A percentile compares a stretch with the other conserved stretches of the same genome.
Conservation (phyloP, 2,888 invertebrate genomes). For the Coleophora flavipennella region DNA sequence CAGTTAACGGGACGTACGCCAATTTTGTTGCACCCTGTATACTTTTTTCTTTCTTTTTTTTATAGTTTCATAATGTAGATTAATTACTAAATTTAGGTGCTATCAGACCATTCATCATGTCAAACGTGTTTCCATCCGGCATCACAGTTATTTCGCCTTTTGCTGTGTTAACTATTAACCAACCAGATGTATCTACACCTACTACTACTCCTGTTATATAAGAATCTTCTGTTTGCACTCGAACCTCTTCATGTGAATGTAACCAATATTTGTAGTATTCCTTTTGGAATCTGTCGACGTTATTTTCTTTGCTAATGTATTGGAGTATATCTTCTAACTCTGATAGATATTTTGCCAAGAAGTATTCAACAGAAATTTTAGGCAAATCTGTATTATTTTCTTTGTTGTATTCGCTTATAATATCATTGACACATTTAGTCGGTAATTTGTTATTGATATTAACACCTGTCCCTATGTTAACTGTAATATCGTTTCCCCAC, state of each 20-base stretch:
- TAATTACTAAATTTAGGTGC: constrained; percentile 4
- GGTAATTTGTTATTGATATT: constrained; percentile 9
- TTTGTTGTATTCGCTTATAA: constrained; percentile 6
- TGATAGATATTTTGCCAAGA: constrained; percentile 6
- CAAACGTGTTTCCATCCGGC: constrained; percentile 9
- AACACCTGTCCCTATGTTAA: constrained; percentile 8
- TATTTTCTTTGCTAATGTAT: neutral
- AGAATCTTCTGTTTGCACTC: neutral
- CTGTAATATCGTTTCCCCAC: constrained; percentile 3
- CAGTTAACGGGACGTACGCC: too few relatives aligned
- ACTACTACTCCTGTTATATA: neutral
- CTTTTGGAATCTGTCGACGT: constrained; percentile 2
- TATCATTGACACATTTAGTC: constrained; percentile 6
- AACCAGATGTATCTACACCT: constrained; percentile 8
- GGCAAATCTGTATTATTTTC: neutral
- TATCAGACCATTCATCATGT: constrained; percentile 8
- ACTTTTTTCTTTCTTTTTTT: too few relatives aligned
- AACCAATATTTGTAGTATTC: constrained; percentile 6
- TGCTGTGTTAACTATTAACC: constrained; percentile 3
- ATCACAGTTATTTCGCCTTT: constrained; percentile 4
- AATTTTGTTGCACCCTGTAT: too few relatives aligned
- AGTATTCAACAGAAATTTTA: constrained; percentile 6
- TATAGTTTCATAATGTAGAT: too few relatives aligned
- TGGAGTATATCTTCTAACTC: constrained; percentile 5
- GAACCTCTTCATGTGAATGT: constrained; percentile 5